These are phyloP conservation scores for Diuraphis noxia DNA, from an alignment of 1,140 invertebrate species.

Conservation along the genomic window DNA sequence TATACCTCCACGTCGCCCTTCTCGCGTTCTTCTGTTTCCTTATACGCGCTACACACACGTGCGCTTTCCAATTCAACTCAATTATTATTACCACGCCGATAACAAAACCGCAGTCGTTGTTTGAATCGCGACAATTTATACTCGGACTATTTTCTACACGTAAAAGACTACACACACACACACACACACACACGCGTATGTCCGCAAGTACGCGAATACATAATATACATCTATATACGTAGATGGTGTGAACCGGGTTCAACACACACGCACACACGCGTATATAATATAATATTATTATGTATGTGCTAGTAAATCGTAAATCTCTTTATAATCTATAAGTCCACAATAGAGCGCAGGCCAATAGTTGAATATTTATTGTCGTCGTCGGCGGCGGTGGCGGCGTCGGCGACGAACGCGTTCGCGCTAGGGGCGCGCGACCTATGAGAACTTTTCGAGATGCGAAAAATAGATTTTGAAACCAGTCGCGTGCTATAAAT, in stretches of 20 bases:
- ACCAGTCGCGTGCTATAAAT: background rate
- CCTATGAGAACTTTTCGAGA: constrained; percentile 31
- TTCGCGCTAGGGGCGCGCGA: background rate
- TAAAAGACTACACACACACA: background rate
- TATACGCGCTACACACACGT: background rate
- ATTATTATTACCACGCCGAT: constrained; percentile 35
- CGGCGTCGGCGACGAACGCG: background rate
- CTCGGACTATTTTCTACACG: background rate
- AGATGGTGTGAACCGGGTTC: constrained; percentile 23
- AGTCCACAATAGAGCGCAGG: constrained; percentile 18
- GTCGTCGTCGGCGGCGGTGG: background rate
- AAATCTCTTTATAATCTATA: constrained; percentile 51
- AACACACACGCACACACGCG: background rate
- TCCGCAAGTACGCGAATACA: background rate
- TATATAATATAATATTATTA: too few relatives aligned
- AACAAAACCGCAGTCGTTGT: constrained; percentile 21
- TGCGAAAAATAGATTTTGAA: constrained; percentile 32
- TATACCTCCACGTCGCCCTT: background rate
- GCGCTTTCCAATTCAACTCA: constrained; percentile 46
- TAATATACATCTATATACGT: background rate
- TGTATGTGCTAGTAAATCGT: constrained; percentile 11
- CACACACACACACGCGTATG: background rate
- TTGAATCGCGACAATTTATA: constrained; percentile 38
- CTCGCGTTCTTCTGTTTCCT: background rate
- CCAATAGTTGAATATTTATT: constrained; percentile 29